Percentiles rank a stretch among this genome's conserved stretches.
phyloP scores from a whole-genome alignment of 2,797 vertebrate species.

The Karalla daura region DNA sequence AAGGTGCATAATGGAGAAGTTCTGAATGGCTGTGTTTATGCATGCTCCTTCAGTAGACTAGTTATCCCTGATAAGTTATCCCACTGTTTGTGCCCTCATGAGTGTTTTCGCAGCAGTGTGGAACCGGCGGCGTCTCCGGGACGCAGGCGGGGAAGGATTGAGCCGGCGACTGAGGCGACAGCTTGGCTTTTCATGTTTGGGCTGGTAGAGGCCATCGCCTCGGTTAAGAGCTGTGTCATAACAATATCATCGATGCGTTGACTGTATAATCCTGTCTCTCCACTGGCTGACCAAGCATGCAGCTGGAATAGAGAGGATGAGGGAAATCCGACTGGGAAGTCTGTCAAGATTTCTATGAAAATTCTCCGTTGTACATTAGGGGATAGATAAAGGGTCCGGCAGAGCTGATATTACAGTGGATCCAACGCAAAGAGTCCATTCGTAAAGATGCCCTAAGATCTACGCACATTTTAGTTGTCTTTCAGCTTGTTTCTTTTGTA shows the following conservation, averaged over 20 bases:
- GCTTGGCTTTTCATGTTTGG: slow-evolving; percentile 57
- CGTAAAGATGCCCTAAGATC: not conserved
- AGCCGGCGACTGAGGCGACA: slow-evolving; percentile 27
- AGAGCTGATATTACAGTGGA: not conserved
- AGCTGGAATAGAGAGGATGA: slow-evolving; percentile 50
- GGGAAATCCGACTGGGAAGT: slow-evolving; percentile 54
- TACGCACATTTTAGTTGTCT: not conserved
- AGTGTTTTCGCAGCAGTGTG: slow-evolving; percentile 50
- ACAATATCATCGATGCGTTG: slow-evolving; percentile 74
- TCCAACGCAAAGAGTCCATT: not conserved
- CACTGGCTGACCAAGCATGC: slow-evolving; percentile 62
- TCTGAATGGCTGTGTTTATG: slow-evolving; percentile 55
- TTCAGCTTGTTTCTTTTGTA: not conserved
- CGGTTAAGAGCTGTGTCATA: slow-evolving; percentile 75
- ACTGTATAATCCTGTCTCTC: slow-evolving; percentile 74
- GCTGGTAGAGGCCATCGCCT: slow-evolving; percentile 56
- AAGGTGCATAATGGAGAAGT: slow-evolving; percentile 47
- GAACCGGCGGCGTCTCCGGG: slow-evolving; percentile 25
- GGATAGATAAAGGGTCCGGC: slow-evolving; percentile 20
- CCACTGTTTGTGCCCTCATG: slow-evolving; percentile 33
- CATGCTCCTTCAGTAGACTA: slow-evolving; percentile 55
- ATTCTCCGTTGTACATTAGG: slow-evolving; percentile 13
- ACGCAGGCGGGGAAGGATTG: slow-evolving; percentile 28
- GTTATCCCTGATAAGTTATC: slow-evolving; percentile 68
- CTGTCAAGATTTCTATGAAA: slow-evolving; percentile 45